Percentiles rank a stretch among this genome's conserved stretches.
Evolutionary conservation across 2,797 vertebrate genomes (phyloP).

Genomic region (Cyclopterus lumpus): DNA sequence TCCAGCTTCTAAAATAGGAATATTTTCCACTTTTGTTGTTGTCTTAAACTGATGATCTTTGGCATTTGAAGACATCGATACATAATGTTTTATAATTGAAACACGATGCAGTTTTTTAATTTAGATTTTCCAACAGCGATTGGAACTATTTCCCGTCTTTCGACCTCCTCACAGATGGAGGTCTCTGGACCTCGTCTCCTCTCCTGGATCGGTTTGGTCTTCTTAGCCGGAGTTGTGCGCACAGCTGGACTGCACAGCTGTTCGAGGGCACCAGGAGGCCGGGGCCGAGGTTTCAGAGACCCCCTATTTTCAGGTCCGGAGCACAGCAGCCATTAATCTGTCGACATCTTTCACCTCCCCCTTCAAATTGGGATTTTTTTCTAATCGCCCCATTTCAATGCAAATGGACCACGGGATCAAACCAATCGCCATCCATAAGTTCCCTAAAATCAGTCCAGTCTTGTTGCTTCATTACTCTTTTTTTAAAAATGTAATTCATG

Average conservation of each 20-base stretch:
- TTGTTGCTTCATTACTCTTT: background rate
- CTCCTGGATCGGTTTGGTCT: constrained; percentile 20
- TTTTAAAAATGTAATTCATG: background rate
- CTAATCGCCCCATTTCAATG: constrained; percentile 52
- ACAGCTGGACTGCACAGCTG: constrained; percentile 66
- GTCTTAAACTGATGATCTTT: background rate
- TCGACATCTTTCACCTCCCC: constrained; percentile 30
- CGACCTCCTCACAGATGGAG: background rate
- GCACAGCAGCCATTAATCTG: constrained; percentile 41
- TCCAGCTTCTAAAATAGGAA: background rate
- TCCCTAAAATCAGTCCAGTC: background rate
- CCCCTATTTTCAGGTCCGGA: constrained; percentile 45
- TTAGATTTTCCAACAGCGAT: background rate
- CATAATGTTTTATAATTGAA: background rate
- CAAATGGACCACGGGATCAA: constrained; percentile 28
- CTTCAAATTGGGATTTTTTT: constrained; percentile 35
- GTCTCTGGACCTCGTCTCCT: constrained; percentile 1
- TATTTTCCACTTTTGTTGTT: background rate
- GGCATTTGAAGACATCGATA: background rate
- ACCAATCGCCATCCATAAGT: background rate
- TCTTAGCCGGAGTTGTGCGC: constrained; percentile 29
- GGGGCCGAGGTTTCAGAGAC: constrained; percentile 18
- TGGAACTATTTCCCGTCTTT: background rate
- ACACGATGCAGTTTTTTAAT: background rate
- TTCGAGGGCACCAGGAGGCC: constrained; percentile 20